phyloP scores from a whole-genome alignment of 1,140 invertebrate genomes.

The Colletes gigas region DNA sequence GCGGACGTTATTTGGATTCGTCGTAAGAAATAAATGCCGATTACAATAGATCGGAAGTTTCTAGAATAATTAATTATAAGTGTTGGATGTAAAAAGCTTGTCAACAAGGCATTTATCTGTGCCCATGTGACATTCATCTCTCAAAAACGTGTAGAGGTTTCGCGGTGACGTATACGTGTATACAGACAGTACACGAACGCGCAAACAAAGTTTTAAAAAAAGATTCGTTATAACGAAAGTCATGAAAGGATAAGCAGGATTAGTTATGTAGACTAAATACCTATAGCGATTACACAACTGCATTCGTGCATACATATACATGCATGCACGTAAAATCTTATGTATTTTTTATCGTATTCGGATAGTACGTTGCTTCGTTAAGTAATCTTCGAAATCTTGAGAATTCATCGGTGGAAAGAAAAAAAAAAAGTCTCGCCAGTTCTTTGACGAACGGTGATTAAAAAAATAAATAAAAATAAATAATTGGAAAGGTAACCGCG shows the following conservation, averaged over 20 bases:
- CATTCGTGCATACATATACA: conserved; percentile 9
- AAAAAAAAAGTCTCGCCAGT: background rate
- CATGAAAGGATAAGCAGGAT: background rate
- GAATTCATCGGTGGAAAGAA: background rate
- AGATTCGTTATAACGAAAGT: background rate
- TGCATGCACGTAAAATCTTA: background rate
- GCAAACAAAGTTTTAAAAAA: background rate
- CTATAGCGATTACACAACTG: conserved; percentile 28
- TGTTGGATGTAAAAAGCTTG: background rate
- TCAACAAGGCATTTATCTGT: background rate
- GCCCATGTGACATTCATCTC: conserved; percentile 20
- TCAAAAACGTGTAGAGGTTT: background rate
- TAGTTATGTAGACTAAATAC: background rate
- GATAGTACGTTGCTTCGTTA: background rate
- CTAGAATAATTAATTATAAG: background rate
- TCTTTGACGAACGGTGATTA: background rate
- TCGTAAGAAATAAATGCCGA: no score
- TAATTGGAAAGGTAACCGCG: conserved; percentile 8
- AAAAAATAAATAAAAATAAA: conserved; percentile 19
- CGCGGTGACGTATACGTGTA: no score
- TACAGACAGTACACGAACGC: background rate
- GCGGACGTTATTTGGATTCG: background rate
- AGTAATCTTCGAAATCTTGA: background rate
- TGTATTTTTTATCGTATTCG: background rate
- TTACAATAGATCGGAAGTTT: background rate